Evolutionary conservation across 2,797 vertebrate genomes (phyloP), one percentile per base, ranked within the genome.

Genomic region (Florisuga fusca): DNA sequence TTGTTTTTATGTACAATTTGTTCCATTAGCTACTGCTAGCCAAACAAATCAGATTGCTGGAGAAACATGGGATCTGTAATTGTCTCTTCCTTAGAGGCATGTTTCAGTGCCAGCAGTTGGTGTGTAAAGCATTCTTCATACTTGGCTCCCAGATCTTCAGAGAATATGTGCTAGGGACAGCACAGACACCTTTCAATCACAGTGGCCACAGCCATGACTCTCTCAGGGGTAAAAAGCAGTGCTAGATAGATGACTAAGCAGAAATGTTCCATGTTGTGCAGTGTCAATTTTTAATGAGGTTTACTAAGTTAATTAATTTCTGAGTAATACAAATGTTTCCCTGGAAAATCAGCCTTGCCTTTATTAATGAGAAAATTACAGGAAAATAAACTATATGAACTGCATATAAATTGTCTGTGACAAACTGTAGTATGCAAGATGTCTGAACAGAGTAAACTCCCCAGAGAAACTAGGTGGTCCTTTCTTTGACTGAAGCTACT

Each of bases 401-500:
- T 78, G 26, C 15, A 19, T 66, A 63, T 74, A 90, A 89, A 85
- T 50, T 64, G 9, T n/a, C 61, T 75, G 33, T 76, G 46, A 50
- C 2, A 9, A 83, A 43, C 54, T 79, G 10, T 21, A 54, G 41
- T 54, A 75, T 55, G 64, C 54, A 82, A 90, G 61, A 31, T 57
- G 29, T 71, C 87, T 25, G 25, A 80, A 83, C 15, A 77, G 15
- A 33, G 77, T 74, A 67, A 87, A 64, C 21, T 54, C 7, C 27
- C 50, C n/a, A 15, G 41, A 89, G 62, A 78, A 68, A 50, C 84
- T 89, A 92, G 93, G 95, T 96, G 93, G 92, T 93, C 93, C 41
- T 48, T 84, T 79, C 82, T 92, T 93, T 90, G 73, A 26, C 84
- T 80, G 29, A 83, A 87, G 38, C 46, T 66, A 55, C 86, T 93